These are phyloP conservation scores for Pseudochromis fuscus DNA, from an alignment of 2,797 vertebrate genomes.

Conservation along the genomic window DNA sequence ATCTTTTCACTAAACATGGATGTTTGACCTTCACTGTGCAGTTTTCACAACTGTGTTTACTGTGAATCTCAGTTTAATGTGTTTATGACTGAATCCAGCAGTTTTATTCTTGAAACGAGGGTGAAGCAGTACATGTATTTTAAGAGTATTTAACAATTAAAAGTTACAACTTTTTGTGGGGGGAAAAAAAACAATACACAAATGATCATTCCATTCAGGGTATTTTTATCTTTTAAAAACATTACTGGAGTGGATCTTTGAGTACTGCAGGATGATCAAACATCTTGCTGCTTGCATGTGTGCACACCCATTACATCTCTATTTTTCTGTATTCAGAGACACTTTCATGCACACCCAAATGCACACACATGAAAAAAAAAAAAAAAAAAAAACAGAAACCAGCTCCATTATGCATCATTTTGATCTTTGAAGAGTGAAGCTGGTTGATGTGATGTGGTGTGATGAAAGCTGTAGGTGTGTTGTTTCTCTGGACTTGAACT, in stretches of 20 bases:
- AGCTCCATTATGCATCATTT: slow-evolving; percentile 52
- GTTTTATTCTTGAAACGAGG: neutral
- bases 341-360: slow-evolving; percentile 16
- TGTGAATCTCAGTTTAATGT: neutral
- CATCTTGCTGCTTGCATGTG: slow-evolving; percentile 11
- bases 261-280: slow-evolving; percentile 30
- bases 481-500: slow-evolving; percentile 15
- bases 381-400: slow-evolving; percentile 39
- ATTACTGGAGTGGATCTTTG: slow-evolving; percentile 16
- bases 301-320: neutral
- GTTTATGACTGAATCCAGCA: too few species aligned
- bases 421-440: slow-evolving; percentile 50
- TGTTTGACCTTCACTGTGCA: neutral
- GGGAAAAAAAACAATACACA: neutral
- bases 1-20: neutral
- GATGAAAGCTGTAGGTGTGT: slow-evolving; percentile 53
- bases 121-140: neutral
- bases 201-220: neutral
- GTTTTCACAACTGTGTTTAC: neutral
- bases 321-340: slow-evolving; percentile 26
- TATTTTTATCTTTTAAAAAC: slow-evolving; percentile 12
- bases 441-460: slow-evolving; percentile 38
- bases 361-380: slow-evolving; percentile 24
- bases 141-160: neutral
- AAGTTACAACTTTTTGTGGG: neutral